Base-by-base conservation (phyloP, 2,113 vertebrate genomes). In the Psilopsiagon aymara region DNA sequence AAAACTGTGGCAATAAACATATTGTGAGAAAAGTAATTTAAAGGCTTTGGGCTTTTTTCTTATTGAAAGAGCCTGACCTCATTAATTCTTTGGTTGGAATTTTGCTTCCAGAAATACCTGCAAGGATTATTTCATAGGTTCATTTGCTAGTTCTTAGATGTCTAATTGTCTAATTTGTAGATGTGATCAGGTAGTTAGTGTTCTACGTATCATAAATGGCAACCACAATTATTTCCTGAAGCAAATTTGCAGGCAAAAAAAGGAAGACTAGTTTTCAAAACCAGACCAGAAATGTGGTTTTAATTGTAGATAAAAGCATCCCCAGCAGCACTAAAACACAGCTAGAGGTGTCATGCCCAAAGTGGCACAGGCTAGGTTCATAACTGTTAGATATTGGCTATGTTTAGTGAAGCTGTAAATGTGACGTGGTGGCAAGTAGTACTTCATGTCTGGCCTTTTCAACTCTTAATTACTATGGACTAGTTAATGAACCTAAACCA, bases 111-210 rank as follows among this genome's bases (percentile, higher is more conserved):
- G 87, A 75, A 95, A 92, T 80, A 94, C 31, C 74, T 91, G 89
- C n/a, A 28, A 95, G 68, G 81, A 89, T 91, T 85, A 80, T 90
- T 92, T 89, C 81, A 76, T 51, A 75, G 49, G 49, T 82, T 92
- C 20, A 66, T 89, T 92, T 96, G 75, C 78, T 73, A 82, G 24
- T 66, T 89, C 78, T 91, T 80, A 80, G 68, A 82, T 73, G 63
- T 85, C 81, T 92, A 96, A 95, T 89, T 90, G 62, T 77, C 75
- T 82, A 66, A 94, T 91, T 92, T 89, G 83, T 91, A 84, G 91
- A 88, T 67, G 71, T 66, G 82, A 96, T 91, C 46, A 41, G 57
- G 55, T 79, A 87, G 44, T 66, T 95, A 74, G 55, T 31, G 17
- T 64, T 88, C 31, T 76, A 89, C 79, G 52, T 37, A 71, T 63